A percentile compares a stretch with the other conserved stretches of the same genome.
phyloP scores from a whole-genome alignment of 2,888 invertebrate species.

The Tuta absoluta region DNA sequence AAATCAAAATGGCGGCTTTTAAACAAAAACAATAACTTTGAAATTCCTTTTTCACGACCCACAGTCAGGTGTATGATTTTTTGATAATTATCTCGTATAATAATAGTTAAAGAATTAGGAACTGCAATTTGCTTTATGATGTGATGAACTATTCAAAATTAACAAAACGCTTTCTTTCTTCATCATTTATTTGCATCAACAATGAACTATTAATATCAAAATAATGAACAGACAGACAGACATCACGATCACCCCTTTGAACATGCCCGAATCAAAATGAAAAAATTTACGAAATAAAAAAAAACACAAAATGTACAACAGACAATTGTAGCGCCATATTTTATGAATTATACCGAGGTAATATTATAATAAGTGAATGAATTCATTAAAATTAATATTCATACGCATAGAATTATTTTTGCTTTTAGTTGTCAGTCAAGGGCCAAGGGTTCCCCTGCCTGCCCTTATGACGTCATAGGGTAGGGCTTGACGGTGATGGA shows the following conservation, averaged over 20 bases:
- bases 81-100: no score
- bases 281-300: not conserved
- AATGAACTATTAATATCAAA: conserved; percentile 30
- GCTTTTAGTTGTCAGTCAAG: conserved; percentile 73
- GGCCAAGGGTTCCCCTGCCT: conserved; percentile 15
- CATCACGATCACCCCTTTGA: conserved; percentile 20
- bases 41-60: no score
- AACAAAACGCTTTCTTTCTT: not conserved
- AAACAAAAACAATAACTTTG: no score
- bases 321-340: conserved; percentile 24
- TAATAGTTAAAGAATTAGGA: not conserved
- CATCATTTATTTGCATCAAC: conserved; percentile 17
- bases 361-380: conserved; percentile 49
- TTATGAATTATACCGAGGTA: conserved; percentile 39
- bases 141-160: conserved; percentile 13
- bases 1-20: no score
- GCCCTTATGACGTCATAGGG: conserved; percentile 18
- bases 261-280: conserved; percentile 15
- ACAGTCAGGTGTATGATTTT: no score
- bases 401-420: conserved; percentile 65
- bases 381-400: conserved; percentile 74
- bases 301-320: conserved; percentile 47
- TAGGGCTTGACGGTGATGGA: not conserved
- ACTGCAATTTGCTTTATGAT: not conserved
- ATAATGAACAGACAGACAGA: conserved; percentile 18